Evolutionary conservation across 92 coral and sea anemone genomes (phyloP).

Genomic region (Siderastrea radians): DNA sequence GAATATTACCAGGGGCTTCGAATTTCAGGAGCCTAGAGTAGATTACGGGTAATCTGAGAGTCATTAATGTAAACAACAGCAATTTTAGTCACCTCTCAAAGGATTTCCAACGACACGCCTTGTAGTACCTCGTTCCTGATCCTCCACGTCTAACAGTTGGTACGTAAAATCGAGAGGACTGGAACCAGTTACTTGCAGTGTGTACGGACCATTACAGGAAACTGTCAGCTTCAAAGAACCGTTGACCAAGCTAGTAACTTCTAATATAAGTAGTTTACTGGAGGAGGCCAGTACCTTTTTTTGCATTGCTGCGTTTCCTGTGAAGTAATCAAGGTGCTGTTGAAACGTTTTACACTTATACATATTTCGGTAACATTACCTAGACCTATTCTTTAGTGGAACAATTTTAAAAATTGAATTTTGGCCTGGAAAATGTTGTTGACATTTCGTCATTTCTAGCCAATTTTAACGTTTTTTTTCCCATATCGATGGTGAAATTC

Average conservation of each 20-base stretch:
- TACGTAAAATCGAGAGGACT: constrained; percentile 61
- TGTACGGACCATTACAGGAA: constrained; percentile 45
- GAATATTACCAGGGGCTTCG: too few relatives aligned
- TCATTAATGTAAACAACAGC: too few relatives aligned
- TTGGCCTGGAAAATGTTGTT: too few relatives aligned
- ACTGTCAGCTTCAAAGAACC: constrained; percentile 33
- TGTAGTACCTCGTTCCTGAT: constrained; percentile 23
- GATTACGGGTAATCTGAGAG: too few relatives aligned
- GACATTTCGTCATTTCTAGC: too few relatives aligned
- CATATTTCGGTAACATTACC: too few relatives aligned
- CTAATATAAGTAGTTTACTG: neutral
- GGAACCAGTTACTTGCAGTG: constrained; percentile 60
- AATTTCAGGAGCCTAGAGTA: too few relatives aligned
- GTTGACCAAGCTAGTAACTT: constrained; percentile 23
- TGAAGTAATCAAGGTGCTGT: neutral
- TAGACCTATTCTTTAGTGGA: too few relatives aligned
- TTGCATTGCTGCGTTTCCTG: constrained; percentile 5
- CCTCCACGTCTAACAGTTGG: constrained; percentile 55
- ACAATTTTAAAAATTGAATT: too few relatives aligned
- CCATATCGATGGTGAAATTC: too few relatives aligned
- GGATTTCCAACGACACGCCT: constrained; percentile 71
- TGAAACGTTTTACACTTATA: neutral
- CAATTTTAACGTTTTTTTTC: too few relatives aligned
- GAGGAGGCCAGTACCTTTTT: neutral
- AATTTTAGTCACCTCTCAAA: constrained; percentile 53